Evolutionary conservation across 64 coral and sea anemone genomes (phyloP).

Genomic region (Montipora foliosa): DNA sequence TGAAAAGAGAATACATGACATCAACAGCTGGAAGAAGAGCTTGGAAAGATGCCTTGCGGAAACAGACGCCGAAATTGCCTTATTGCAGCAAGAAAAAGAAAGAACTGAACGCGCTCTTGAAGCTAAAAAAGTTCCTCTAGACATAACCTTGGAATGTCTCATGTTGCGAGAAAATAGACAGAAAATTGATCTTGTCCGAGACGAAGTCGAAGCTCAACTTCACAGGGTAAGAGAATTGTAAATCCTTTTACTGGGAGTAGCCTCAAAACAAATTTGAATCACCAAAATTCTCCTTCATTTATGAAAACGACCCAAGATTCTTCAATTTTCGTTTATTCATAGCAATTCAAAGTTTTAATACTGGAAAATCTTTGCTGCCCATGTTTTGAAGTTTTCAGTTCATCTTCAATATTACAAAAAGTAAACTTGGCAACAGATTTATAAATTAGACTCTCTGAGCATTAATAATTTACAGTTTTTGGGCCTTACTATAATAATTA

Average conservation of each 20-base stretch:
- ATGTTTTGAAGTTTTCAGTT: no score
- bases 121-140: constrained; percentile 97
- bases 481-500: background rate
- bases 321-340: no score
- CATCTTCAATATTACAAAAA: no score
- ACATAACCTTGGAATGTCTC: constrained; percentile 93
- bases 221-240: constrained; percentile 76
- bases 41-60: constrained; percentile 93
- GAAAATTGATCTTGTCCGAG: constrained; percentile 93
- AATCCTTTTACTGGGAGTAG: background rate
- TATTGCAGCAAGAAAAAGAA: constrained; percentile 90
- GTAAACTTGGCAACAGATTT: no score
- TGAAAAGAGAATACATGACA: constrained; percentile 97
- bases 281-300: no score
- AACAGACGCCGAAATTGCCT: constrained; percentile 87
- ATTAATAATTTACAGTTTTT: no score
- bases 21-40: constrained; percentile 93
- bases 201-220: constrained; percentile 97
- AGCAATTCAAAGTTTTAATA: no score
- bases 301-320: no score
- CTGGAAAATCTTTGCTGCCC: no score
- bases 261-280: no score
- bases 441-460: no score
- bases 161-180: constrained; percentile 95
- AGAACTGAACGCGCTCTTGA: constrained; percentile 87